Conservation (phyloP, 2,113 vertebrate genomes). For the Ellobius talpinus region DNA sequence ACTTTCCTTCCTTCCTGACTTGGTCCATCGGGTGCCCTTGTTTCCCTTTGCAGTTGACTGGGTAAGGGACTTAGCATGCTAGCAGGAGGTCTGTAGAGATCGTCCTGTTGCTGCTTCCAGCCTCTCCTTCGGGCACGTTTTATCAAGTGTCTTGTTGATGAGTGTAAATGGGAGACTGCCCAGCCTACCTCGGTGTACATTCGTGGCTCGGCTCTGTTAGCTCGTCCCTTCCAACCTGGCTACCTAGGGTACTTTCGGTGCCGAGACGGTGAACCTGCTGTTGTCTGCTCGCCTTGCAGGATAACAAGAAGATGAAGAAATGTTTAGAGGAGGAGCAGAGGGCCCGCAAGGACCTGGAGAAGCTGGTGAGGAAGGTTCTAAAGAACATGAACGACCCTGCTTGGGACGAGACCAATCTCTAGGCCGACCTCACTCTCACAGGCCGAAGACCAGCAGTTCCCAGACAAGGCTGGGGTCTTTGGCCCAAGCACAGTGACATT, state of each 20-base stretch:
- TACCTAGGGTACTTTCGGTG: not conserved
- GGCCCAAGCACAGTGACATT: conserved; percentile 79
- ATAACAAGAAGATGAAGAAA: conserved; percentile 98
- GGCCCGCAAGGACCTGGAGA: conserved; percentile 96
- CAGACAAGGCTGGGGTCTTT: conserved; percentile 79
- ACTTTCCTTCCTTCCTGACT: fast-evolving
- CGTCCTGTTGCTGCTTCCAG: not conserved
- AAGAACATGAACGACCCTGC: conserved; percentile 97
- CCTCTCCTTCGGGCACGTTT: not conserved
- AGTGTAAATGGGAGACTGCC: not conserved
- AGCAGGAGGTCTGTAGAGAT: not conserved
- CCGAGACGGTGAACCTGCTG: not conserved
- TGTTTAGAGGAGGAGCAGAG: conserved; percentile 97
- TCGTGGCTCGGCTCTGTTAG: not conserved
- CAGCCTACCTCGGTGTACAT: not conserved
- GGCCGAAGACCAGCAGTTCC: conserved; percentile 39
- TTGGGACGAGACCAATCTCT: conserved; percentile 99
- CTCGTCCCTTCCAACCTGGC: not conserved
- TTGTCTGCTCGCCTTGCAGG: conserved; percentile 87
- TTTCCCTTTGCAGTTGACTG: not conserved
- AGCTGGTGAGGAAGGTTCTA: conserved; percentile 94
- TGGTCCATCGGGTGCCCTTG: not conserved
- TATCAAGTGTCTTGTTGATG: not conserved
- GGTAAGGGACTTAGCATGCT: not conserved
- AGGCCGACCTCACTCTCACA: conserved; percentile 69